Base-by-base conservation (phyloP, 2,797 vertebrate genomes). In the Crenichthys baileyi region DNA sequence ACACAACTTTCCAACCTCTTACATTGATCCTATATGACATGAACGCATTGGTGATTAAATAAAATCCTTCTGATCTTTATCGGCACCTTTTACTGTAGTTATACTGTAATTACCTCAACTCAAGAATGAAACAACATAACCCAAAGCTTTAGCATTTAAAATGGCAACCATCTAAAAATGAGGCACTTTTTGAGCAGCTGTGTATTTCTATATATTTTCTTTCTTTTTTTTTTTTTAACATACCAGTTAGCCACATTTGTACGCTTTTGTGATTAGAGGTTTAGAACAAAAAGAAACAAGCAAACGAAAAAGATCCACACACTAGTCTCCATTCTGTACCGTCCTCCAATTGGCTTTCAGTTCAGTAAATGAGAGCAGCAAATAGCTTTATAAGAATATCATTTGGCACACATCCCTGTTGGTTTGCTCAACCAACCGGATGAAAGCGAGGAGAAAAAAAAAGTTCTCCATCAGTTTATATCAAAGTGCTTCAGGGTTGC, bases 131-230 rank as follows among this genome's bases (percentile, higher is more conserved):
- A 78, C 71, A 75, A 72, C n/a, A 63, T 41, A 82, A 87, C 74
- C 46, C 56, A 86, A 90, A 89, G 83, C 81, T 88, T 88, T 78
- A 85, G 50, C 86, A 39, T 51, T 84, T 77, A 87, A 91, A 90
- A 92, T 91, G 86, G 91, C 90, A 90, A 94, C 89, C 87, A 93
- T 92, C 84, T 90, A 87, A 91, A 93, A 90, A 89, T 82, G 84
- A 96, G 95, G 95, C 95, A 95, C 95, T 95, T 95, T 89, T 91
- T 90, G 83, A 92, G 88, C 90, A 88, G 79, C 89, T 87, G 90
- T 81, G 91, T 82, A 81, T 76, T 67, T 90, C 41, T 82, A 90
- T 84, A 87, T 61, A 79, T 79, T 79, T 78, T 89, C 68, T 85
- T 31, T 36, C 7, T 29, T 63, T 50, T 12, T 12, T 12, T 60